Conservation (phyloP, 2,113 vertebrate species). For the Ptychochromis oligacanthus region DNA sequence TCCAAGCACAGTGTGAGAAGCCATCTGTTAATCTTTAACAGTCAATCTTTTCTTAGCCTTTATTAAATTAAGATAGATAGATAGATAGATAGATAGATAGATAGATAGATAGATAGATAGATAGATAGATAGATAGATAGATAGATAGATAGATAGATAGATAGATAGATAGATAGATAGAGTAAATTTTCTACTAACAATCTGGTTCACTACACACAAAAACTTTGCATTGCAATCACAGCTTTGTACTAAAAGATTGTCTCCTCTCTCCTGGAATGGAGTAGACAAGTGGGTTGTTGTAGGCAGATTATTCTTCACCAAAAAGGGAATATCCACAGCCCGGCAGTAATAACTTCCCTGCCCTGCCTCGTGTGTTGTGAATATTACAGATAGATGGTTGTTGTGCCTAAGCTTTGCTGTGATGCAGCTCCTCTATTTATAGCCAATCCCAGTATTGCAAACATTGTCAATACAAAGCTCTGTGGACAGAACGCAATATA, state of each 20-base stretch:
- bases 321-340: constrained; percentile 43
- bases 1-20: constrained; percentile 15
- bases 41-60: background rate
- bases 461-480: constrained; percentile 47
- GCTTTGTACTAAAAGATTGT: constrained; percentile 15
- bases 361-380: constrained; percentile 30
- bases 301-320: constrained; percentile 34
- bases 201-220: constrained; percentile 23
- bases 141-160: constrained; percentile 10
- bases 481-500: constrained; percentile 35
- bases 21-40: constrained; percentile 40
- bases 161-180: constrained; percentile 30
- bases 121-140: constrained; percentile 1
- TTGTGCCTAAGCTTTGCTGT: constrained; percentile 38
- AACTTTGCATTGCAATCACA: constrained; percentile 10
- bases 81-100: background rate
- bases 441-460: constrained; percentile 44
- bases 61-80: background rate
- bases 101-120: background rate
- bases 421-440: constrained; percentile 59
- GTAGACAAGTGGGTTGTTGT: constrained; percentile 28
- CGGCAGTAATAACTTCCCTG: constrained; percentile 32
- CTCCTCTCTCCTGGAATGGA: constrained; percentile 24
- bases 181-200: constrained; percentile 16
- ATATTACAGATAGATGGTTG: constrained; percentile 53